Conservation (phyloP, 2,888 invertebrate species). For the Athetis lepigone region DNA sequence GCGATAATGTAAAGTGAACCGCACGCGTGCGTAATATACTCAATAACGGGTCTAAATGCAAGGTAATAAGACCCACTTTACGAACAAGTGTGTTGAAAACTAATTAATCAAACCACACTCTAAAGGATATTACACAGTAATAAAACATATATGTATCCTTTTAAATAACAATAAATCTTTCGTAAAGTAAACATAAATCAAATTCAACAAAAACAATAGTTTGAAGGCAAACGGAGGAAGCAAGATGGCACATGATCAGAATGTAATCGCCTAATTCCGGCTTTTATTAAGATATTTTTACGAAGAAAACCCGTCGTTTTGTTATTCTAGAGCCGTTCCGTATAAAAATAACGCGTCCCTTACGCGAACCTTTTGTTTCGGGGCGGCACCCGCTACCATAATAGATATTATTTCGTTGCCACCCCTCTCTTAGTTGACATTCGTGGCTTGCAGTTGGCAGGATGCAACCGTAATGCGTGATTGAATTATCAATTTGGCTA, state of each 20-base stretch:
- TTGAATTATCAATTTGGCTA: conserved; percentile 79
- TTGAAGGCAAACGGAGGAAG: conserved; percentile 81
- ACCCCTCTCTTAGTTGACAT: conserved; percentile 86
- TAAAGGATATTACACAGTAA: conserved; percentile 60
- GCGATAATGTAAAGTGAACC: too few relatives aligned
- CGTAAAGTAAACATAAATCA: conserved; percentile 80
- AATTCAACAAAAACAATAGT: conserved; percentile 78
- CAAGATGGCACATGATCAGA: conserved; percentile 85
- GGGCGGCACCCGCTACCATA: conserved; percentile 78
- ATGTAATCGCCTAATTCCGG: conserved; percentile 85
- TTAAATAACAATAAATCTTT: conserved; percentile 83
- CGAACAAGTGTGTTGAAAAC: too few relatives aligned
- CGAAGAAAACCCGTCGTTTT: conserved; percentile 82
- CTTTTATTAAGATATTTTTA: conserved; percentile 88
- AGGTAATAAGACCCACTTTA: too few relatives aligned
- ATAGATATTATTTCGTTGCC: conserved; percentile 80
- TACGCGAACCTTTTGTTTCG: conserved; percentile 85
- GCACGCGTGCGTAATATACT: too few relatives aligned
- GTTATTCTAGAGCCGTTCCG: conserved; percentile 85
- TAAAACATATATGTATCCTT: conserved; percentile 75
- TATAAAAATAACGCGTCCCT: conserved; percentile 89
- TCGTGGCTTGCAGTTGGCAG: conserved; percentile 85
- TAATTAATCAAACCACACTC: conserved; percentile 58
- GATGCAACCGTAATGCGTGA: conserved; percentile 88
- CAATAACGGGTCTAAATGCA: too few relatives aligned